Evolutionary conservation across 2,113 vertebrate species (phyloP).

Genomic region (Suncus etruscus): DNA sequence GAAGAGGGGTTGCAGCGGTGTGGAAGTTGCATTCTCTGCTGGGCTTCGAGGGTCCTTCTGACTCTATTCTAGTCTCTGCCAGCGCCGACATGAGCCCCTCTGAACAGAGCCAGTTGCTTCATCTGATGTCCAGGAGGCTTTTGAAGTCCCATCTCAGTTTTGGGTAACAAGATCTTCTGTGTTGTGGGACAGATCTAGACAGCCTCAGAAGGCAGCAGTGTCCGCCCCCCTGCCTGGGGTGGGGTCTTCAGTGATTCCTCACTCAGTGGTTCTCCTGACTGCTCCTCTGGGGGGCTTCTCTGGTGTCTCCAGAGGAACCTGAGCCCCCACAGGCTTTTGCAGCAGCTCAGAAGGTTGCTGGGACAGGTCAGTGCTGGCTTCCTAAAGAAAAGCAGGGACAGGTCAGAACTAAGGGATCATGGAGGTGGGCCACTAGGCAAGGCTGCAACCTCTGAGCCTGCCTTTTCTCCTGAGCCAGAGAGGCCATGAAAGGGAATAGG

Average conservation of each 20-base stretch:
- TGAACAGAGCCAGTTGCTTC: not conserved
- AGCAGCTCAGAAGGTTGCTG: conserved; percentile 80
- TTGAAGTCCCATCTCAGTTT: not conserved
- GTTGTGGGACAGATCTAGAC: conserved; percentile 36
- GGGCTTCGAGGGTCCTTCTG: not conserved
- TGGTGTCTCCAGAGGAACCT: conserved; percentile 71
- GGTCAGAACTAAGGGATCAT: too few species aligned
- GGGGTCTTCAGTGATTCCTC: not conserved
- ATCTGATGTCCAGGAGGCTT: not conserved
- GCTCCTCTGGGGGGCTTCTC: conserved; percentile 41
- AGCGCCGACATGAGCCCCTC: not conserved
- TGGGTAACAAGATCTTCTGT: not conserved
- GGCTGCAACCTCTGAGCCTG: too few species aligned
- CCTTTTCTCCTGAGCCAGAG: too few species aligned
- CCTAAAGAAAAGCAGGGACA: conserved; percentile 68
- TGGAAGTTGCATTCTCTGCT: too few species aligned
- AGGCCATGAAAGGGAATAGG: rapidly evolving
- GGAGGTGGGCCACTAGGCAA: too few species aligned
- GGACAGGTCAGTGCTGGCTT: conserved; percentile 58
- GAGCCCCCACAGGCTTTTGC: conserved; percentile 79
- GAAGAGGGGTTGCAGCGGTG: too few species aligned
- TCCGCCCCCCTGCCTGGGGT: not conserved
- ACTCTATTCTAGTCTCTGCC: conserved; percentile 3
- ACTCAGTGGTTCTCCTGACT: not conserved
- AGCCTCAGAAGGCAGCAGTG: conserved; percentile 3